These are phyloP conservation scores for Cyclophora albipunctata DNA, from an alignment of 2,888 invertebrate genomes.

Conservation along the genomic window DNA sequence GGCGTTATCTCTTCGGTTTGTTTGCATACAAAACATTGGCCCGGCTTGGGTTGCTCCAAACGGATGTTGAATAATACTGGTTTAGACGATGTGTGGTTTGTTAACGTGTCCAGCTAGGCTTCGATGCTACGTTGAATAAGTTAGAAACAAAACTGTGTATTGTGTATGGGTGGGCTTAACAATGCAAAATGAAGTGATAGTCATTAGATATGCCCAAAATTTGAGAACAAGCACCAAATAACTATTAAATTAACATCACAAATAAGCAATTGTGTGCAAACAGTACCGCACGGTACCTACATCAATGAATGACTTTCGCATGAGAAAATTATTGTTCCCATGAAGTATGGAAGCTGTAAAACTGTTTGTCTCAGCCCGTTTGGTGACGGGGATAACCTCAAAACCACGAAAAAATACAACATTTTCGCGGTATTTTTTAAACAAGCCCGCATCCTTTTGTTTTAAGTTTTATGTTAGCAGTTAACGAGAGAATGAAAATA, in stretches of 20 bases:
- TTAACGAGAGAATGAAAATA: no score
- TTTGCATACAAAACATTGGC: slow-evolving; percentile 45
- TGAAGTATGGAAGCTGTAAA: slow-evolving; percentile 50
- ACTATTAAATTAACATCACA: no score
- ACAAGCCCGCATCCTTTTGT: slow-evolving; percentile 42
- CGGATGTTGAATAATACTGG: slow-evolving; percentile 42
- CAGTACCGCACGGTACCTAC: no score
- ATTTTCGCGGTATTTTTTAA: no score
- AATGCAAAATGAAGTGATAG: no score
- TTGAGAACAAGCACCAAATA: no score
- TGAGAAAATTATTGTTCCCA: slow-evolving; percentile 64
- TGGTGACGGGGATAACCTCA: slow-evolving; percentile 52
- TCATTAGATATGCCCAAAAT: no score
- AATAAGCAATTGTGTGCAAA: no score
- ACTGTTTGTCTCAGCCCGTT: slow-evolving; percentile 40
- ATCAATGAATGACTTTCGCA: slow-evolving; percentile 57
- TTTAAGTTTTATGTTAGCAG: slow-evolving; percentile 5
- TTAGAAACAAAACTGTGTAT: no score
- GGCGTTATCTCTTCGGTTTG: slow-evolving; percentile 18
- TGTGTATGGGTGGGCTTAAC: no score
- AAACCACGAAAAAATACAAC: slow-evolving; percentile 55
- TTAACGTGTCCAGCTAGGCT: background rate
- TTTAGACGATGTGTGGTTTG: slow-evolving; percentile 22
- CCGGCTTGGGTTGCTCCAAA: slow-evolving; percentile 38
- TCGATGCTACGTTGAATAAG: no score